A percentile compares a stretch with the other conserved stretches of the same genome.
phyloP scores from a whole-genome alignment of 2,888 invertebrate species.

The Dicroscelio sp. region DNA sequence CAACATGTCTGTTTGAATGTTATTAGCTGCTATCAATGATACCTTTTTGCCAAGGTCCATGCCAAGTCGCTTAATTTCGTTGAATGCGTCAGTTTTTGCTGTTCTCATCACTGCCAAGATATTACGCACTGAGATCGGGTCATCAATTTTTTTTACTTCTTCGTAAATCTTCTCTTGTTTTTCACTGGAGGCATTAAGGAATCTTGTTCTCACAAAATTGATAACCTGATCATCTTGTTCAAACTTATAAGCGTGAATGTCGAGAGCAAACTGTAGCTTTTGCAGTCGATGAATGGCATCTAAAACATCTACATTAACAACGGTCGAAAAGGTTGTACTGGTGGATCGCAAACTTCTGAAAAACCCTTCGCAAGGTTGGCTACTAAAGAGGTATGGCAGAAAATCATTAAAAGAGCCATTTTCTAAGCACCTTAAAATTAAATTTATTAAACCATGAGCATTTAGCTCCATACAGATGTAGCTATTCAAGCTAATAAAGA shows the following conservation, averaged over 20 bases:
- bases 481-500: conserved; percentile 78
- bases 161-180: background rate
- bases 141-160: conserved; percentile 4
- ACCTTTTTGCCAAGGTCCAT: conserved; percentile 4
- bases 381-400: conserved; percentile 35
- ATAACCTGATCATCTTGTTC: too few species aligned
- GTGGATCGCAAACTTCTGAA: conserved; percentile 67
- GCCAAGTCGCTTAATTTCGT: background rate
- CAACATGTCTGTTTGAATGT: conserved; percentile 5
- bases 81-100: conserved; percentile 49
- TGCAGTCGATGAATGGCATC: conserved; percentile 68
- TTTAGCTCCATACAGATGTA: conserved; percentile 52
- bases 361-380: conserved; percentile 70
- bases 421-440: conserved; percentile 6
- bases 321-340: conserved; percentile 61
- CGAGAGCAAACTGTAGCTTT: conserved; percentile 67
- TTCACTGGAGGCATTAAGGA: conserved; percentile 8
- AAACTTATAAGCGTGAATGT: too few species aligned
- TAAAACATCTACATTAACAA: conserved; percentile 71
- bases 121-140: background rate
- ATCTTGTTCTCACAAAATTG: conserved; percentile 17
- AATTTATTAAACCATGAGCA: conserved; percentile 45
- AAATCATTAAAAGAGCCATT: background rate
- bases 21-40: conserved; percentile 10
- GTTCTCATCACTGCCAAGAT: background rate